phyloP scores from a whole-genome alignment of 2,888 invertebrate species.

The Onthophagus sagittarius region DNA sequence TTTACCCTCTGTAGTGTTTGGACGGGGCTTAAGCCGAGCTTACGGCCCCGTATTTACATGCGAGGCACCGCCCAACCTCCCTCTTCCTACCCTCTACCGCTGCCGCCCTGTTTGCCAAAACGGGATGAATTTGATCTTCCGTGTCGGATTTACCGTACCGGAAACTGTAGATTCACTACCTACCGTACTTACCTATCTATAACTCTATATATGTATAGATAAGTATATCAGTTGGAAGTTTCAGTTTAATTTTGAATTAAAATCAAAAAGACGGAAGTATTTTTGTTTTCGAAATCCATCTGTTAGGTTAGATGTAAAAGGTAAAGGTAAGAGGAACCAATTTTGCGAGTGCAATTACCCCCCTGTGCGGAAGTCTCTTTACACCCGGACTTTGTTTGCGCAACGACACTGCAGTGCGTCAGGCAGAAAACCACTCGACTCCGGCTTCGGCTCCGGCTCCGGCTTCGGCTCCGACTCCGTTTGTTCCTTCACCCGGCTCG shows the following conservation, averaged over 20 bases:
- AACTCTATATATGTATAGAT: too few relatives aligned
- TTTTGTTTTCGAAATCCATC: too few relatives aligned
- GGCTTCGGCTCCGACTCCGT: neutral
- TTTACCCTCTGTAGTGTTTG: constrained; percentile 44
- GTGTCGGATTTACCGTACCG: constrained; percentile 1
- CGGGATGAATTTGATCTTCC: constrained; percentile 23
- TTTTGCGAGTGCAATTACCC: too few relatives aligned
- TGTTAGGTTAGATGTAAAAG: too few relatives aligned
- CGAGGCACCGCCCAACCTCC: constrained; percentile 15
- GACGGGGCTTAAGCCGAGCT: constrained; percentile 45
- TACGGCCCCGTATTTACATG: constrained; percentile 41
- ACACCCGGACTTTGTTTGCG: neutral
- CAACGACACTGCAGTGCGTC: neutral
- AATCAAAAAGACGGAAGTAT: neutral
- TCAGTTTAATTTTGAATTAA: neutral
- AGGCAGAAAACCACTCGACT: neutral
- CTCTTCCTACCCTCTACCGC: neutral
- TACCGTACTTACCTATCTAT: too few relatives aligned
- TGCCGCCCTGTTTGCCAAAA: constrained; percentile 23
- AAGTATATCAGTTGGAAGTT: neutral
- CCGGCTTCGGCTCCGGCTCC: too few relatives aligned
- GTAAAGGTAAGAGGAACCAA: too few relatives aligned
- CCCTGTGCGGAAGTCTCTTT: too few relatives aligned
- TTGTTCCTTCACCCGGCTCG: neutral
- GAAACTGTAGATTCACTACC: neutral